Evolutionary conservation across 1,140 invertebrate genomes (phyloP).

Genomic region (Chymomyza costata): DNA sequence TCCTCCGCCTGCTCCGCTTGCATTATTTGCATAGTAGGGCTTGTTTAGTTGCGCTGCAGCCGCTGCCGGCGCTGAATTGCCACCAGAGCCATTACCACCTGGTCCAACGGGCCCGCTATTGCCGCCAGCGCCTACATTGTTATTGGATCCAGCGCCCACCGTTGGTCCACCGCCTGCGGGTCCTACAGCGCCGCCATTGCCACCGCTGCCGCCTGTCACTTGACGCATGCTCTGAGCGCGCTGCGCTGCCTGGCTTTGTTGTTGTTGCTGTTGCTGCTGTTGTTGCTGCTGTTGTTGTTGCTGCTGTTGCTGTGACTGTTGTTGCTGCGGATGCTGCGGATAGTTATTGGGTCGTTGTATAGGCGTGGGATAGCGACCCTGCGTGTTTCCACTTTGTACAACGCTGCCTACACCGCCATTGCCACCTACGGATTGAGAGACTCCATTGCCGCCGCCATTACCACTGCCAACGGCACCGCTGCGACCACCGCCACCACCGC

Average conservation of each 20-base stretch:
- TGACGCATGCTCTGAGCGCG: conserved; percentile 68
- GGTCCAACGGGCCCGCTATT: conserved; percentile 36
- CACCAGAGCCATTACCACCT: conserved; percentile 48
- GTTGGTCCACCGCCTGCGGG: conserved; percentile 44
- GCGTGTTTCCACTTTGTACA: conserved; percentile 50
- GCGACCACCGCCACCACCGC: conserved; percentile 43
- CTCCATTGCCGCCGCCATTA: conserved; percentile 27
- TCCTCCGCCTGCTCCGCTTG: conserved; percentile 44
- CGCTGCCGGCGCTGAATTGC: conserved; percentile 29
- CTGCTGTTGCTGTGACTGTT: conserved; percentile 62
- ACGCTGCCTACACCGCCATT: conserved; percentile 52
- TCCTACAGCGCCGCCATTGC: conserved; percentile 37
- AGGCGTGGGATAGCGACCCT: conserved; percentile 72
- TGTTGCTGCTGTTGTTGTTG: conserved; percentile 74
- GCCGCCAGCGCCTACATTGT: conserved; percentile 25
- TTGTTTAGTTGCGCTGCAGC: conserved; percentile 58
- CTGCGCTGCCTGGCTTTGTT: conserved; percentile 54
- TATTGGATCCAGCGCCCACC: conserved; percentile 53
- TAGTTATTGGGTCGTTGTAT: conserved; percentile 76
- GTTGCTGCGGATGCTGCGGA: conserved; percentile 75
- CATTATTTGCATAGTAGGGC: conserved; percentile 71
- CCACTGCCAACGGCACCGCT: conserved; percentile 29
- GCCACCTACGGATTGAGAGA: conserved; percentile 45
- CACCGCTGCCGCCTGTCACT: conserved; percentile 55
- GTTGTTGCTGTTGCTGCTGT: conserved; percentile 58